phyloP scores from a whole-genome alignment of 2,797 vertebrate genomes.

The Pipistrellus nathusii region DNA sequence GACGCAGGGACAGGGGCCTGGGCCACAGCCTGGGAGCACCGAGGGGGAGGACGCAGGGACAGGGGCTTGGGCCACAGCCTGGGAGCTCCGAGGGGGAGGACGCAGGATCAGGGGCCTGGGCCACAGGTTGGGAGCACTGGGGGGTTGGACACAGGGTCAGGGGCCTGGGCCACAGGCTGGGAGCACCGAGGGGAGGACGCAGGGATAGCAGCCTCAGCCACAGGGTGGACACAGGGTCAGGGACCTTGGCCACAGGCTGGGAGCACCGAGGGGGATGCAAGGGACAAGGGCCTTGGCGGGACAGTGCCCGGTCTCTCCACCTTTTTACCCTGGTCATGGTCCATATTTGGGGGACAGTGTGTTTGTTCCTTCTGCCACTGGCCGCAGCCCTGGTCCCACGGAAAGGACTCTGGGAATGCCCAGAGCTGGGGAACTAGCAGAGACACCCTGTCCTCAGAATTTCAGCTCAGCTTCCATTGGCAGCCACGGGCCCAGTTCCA shows the following conservation, averaged over 20 bases:
- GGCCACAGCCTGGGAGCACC: background rate
- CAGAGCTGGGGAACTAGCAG: background rate
- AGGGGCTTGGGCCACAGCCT: background rate
- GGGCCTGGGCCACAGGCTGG: too few relatives aligned
- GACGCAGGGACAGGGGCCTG: background rate
- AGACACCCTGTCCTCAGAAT: background rate
- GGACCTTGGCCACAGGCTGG: too few relatives aligned
- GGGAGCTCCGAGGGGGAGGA: too few relatives aligned
- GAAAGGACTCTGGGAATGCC: background rate
- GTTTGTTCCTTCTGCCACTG: background rate
- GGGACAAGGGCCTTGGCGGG: background rate
- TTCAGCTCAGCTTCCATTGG: rapidly evolving
- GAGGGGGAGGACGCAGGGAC: background rate
- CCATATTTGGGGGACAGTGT: background rate
- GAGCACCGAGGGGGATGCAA: too few relatives aligned
- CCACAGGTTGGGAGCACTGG: background rate
- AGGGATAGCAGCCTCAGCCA: too few relatives aligned
- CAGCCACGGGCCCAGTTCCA: background rate
- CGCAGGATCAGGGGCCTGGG: background rate
- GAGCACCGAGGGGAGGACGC: too few relatives aligned
- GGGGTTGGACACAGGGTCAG: too few relatives aligned
- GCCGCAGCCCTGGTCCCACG: background rate
- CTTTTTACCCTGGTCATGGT: background rate
- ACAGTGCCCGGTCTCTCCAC: background rate
- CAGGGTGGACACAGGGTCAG: too few relatives aligned